phyloP scores from a whole-genome alignment of 2,888 invertebrate species.

The Dendrolimus houi region DNA sequence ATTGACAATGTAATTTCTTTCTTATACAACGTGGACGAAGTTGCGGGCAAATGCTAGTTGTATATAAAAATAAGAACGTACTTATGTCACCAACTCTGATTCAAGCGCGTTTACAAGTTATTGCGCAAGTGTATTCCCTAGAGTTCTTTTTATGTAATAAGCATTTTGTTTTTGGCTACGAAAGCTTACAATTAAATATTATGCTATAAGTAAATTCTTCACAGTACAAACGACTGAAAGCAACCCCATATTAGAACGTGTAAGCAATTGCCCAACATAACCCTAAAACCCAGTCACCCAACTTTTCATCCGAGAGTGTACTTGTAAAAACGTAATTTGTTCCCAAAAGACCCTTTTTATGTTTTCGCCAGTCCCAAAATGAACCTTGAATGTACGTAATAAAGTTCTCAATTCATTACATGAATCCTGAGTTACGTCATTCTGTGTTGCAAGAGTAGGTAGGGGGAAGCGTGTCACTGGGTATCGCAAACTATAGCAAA shows the following conservation, averaged over 20 bases:
- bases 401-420: conserved; percentile 12
- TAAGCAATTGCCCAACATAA: conserved; percentile 8
- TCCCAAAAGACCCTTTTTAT: conserved; percentile 20
- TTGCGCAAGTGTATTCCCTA: too few relatives aligned
- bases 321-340: conserved; percentile 38
- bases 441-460: conserved; percentile 5
- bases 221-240: too few relatives aligned
- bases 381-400: conserved; percentile 6
- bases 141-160: too few relatives aligned
- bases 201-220: too few relatives aligned
- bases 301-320: conserved; percentile 27
- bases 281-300: conserved; percentile 9
- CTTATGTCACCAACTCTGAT: too few relatives aligned
- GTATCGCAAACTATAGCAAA: conserved; percentile 24
- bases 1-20: too few relatives aligned
- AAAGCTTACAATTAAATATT: too few relatives aligned
- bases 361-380: conserved; percentile 9
- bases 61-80: too few relatives aligned
- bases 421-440: conserved; percentile 5
- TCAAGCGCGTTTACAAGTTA: too few relatives aligned
- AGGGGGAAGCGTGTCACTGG: conserved; percentile 13
- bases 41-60: too few relatives aligned
- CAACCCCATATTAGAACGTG: not conserved
- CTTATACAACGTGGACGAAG: too few relatives aligned
- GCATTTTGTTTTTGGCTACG: too few relatives aligned